Base-by-base conservation (phyloP, 2,113 vertebrate genomes). In the Bagarius yarrelli region DNA sequence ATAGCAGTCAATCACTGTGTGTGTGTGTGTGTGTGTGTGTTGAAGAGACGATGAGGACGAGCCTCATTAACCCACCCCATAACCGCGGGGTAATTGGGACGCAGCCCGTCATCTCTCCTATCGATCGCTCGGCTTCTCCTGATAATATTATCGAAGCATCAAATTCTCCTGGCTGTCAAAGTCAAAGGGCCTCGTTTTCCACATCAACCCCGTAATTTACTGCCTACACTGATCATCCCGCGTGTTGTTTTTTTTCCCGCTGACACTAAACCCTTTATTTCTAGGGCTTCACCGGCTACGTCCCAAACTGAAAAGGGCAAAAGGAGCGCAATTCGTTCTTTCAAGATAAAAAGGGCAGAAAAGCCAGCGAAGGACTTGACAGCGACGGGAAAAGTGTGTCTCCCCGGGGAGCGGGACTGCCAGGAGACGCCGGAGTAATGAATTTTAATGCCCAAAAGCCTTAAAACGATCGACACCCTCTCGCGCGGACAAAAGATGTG, bases 301-400 rank as follows among this genome's bases (percentile, higher is more conserved):
- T 79, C 71, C 78, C 69, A 55, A 89, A 89, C 83, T 86, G 84
- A 93, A 89, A 92, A 91, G 91, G 94, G 93, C 94, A 87, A 85
- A 93, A 94, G 94, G 94, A 93, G 92, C 95, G 94, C 83, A 90
- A 88, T 95, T 92, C 92, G 82, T 79, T 70, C 52, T 52, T 75
- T 59, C 61, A n/a, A 83, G 96, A 97, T 98, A 98, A 98, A 93
- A 99, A 98, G 98, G 96, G 96, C 97, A 98, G 95, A 96, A 95
- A 94, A 94, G 96, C 95, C 95, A 96, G 94, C 95, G 95, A 95
- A 78, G 36, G 83, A 96, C 95, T 97, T 99, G 98, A 98, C 97
- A 99, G 97, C 95, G 96, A 96, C 95, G 95, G 95, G 94, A 91
- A 93, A 92, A 95, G 96, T 95, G 96, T 94, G 90, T 92, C 95